Evolutionary conservation across 92 coral and sea anemone species (phyloP).

Genomic region (Phenganax marumi): DNA sequence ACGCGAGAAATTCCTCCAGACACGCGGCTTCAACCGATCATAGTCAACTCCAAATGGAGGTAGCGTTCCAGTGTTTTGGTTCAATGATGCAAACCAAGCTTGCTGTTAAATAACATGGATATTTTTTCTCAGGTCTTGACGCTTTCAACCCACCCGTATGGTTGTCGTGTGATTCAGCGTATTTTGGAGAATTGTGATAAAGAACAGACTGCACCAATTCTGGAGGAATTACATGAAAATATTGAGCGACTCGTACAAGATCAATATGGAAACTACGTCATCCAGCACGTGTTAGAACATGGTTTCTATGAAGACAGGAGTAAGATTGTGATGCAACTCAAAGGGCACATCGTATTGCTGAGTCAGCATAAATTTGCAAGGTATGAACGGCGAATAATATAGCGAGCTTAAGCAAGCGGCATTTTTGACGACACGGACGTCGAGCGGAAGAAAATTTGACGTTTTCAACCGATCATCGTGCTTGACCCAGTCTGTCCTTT

Average conservation of each 20-base stretch:
- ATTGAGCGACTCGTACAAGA: conserved; percentile 96
- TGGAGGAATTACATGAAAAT: conserved; percentile 84
- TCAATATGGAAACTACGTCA: conserved; percentile 97
- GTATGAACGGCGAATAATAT: conserved; percentile 37
- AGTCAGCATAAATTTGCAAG: conserved; percentile 99
- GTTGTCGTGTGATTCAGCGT: conserved; percentile 96
- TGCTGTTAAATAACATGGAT: neutral
- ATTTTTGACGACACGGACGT: no score
- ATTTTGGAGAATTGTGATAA: conserved; percentile 91
- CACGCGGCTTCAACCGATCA: no score
- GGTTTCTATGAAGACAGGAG: conserved; percentile 93
- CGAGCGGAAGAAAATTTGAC: no score
- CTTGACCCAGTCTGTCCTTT: no score
- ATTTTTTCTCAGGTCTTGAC: conserved; percentile 69
- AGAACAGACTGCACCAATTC: conserved; percentile 83
- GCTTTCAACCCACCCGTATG: conserved; percentile 95
- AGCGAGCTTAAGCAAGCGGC: no score
- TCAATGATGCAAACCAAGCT: neutral
- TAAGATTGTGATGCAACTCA: conserved; percentile 84
- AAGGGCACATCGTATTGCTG: conserved; percentile 77
- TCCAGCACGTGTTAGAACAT: conserved; percentile 95
- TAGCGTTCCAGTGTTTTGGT: no score
- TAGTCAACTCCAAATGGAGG: no score
- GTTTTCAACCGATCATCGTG: no score
- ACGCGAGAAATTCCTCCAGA: no score